Evolutionary conservation across 37 sponge, comb jelly and placozoan genomes (phyloP).

Genomic region (Chondrilla cf. caribensis): DNA sequence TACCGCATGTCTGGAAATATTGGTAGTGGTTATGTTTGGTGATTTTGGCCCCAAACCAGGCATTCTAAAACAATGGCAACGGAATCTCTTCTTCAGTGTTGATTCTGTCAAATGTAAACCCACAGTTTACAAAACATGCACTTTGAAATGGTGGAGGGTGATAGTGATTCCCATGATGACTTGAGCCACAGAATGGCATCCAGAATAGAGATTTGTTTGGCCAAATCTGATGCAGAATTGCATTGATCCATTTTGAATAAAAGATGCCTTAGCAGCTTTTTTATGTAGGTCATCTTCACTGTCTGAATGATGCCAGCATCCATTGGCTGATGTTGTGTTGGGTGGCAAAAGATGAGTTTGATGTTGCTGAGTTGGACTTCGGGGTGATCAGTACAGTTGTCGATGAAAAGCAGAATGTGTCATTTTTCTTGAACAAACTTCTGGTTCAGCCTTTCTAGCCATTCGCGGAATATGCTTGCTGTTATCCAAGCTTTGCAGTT

Average conservation of each 20-base stretch:
- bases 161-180: conserved; percentile 7
- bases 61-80: too few species aligned
- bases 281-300: conserved; percentile 15
- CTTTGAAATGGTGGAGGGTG: background rate
- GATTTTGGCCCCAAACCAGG: too few species aligned
- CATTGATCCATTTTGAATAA: conserved; percentile 16
- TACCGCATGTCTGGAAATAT: too few species aligned
- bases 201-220: background rate
- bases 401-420: conserved; percentile 12
- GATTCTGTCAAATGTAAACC: too few species aligned
- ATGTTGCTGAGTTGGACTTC: background rate
- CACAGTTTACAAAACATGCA: conserved; percentile 9
- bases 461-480: conserved; percentile 9
- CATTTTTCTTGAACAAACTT: background rate
- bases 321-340: conserved; percentile 24
- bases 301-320: conserved; percentile 15
- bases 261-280: background rate
- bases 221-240: background rate
- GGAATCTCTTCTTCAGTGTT: too few species aligned
- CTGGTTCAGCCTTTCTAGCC: conserved; percentile 14
- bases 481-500: conserved; percentile 43
- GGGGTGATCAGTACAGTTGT: conserved; percentile 28
- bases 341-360: background rate
- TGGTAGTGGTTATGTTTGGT: too few species aligned
- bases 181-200: conserved; percentile 19